phyloP scores from a whole-genome alignment of 1,140 invertebrate genomes.

The Cotesia vestalis region DNA sequence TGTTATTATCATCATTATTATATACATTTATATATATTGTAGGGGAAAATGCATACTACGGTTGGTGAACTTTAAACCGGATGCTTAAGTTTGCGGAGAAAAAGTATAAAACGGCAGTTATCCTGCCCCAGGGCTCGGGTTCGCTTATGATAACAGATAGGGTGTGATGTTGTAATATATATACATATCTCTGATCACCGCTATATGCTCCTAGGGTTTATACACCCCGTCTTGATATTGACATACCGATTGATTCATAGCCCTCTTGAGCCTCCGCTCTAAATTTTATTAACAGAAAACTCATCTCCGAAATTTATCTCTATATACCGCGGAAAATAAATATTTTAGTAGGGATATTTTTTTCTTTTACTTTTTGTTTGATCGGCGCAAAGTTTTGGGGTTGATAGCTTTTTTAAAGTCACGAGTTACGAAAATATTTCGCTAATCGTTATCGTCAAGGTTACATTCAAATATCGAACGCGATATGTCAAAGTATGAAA shows the following conservation, averaged over 20 bases:
- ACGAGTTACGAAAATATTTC: too few relatives aligned
- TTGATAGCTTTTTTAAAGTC: too few relatives aligned
- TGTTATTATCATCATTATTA: not conserved
- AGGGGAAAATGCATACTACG: not conserved
- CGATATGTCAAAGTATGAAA: too few relatives aligned
- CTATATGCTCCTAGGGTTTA: not conserved
- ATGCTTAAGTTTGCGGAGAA: constrained; percentile 7
- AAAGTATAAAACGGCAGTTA: constrained; percentile 5
- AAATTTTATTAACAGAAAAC: constrained; percentile 23
- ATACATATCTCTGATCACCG: not conserved
- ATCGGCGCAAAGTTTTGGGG: too few relatives aligned
- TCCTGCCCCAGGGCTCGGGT: constrained; percentile 11
- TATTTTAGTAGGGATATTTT: not conserved
- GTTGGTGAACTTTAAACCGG: constrained; percentile 13
- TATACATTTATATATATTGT: too few relatives aligned
- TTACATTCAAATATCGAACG: too few relatives aligned
- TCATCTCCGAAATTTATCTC: not conserved
- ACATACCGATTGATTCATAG: constrained; percentile 6
- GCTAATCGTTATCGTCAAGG: too few relatives aligned
- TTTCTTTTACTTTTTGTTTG: not conserved
- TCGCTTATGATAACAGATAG: constrained; percentile 1
- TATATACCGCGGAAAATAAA: not conserved
- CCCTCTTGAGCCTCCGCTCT: not conserved
- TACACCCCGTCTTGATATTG: not conserved
- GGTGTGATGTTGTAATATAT: not conserved